phyloP scores from a whole-genome alignment of 2,797 vertebrate species.

The Myiothlypis coronata region DNA sequence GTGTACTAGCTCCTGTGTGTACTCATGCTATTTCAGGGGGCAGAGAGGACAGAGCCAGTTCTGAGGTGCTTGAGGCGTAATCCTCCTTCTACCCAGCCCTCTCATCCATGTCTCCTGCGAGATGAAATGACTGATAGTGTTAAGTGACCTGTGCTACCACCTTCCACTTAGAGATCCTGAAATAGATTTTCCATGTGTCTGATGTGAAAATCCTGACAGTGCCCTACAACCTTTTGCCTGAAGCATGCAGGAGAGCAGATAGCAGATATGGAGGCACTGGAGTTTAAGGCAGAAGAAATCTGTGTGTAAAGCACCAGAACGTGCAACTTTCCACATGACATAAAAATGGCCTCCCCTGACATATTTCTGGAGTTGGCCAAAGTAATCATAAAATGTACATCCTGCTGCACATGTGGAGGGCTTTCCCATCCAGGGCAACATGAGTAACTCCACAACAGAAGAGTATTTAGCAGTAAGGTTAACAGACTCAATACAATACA shows the following conservation, averaged over 20 bases:
- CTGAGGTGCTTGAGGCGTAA: not conserved
- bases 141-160: not conserved
- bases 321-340: not conserved
- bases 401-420: not conserved
- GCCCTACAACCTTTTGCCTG: not conserved
- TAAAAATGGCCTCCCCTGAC: not conserved
- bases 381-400: not conserved
- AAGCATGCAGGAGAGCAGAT: not conserved
- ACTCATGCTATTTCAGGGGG: not conserved
- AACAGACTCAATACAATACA: not conserved
- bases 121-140: not conserved
- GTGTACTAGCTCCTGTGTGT: not conserved
- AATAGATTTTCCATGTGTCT: constrained; percentile 41
- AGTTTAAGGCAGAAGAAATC: not conserved
- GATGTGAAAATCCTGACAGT: not conserved
- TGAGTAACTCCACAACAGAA: not conserved
- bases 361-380: not conserved
- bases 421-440: not conserved
- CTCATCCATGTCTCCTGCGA: not conserved
- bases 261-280: not conserved
- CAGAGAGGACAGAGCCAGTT: not conserved
- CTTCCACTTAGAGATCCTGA: constrained; percentile 9
- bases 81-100: not conserved
- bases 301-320: not conserved
- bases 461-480: not conserved